phyloP scores from a whole-genome alignment of 2,797 vertebrate species.

The Thamnophis elegans region DNA sequence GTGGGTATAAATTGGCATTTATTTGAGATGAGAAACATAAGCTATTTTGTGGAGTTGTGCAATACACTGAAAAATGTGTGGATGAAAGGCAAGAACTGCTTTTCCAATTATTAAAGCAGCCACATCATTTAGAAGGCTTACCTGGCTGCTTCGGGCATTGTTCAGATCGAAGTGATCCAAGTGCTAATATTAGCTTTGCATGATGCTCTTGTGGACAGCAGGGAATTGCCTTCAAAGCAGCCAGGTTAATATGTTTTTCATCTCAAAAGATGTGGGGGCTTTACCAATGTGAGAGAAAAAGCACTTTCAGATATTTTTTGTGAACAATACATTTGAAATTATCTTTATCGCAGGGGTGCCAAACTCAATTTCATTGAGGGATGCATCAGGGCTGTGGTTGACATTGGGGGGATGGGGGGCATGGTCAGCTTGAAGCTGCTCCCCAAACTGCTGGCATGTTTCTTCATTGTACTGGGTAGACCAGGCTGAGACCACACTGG shows the following conservation, averaged over 20 bases:
- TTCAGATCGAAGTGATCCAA: background rate
- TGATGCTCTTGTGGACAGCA: background rate
- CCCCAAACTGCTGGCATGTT: no score
- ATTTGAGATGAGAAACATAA: background rate
- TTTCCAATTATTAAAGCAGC: background rate
- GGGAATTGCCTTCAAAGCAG: background rate
- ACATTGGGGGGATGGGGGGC: no score
- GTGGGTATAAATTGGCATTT: slow-evolving; percentile 6
- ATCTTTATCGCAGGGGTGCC: background rate
- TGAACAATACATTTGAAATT: background rate
- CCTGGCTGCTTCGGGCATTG: background rate
- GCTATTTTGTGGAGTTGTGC: background rate
- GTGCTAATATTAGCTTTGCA: background rate
- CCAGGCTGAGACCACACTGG: no score
- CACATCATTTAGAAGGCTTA: background rate
- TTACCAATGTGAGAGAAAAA: background rate
- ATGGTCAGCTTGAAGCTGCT: no score
- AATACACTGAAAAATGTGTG: background rate
- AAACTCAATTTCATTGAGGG: no score
- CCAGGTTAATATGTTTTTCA: background rate
- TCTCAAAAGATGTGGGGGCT: background rate
- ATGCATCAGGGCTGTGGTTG: no score
- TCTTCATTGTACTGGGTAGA: no score
- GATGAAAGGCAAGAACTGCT: background rate
- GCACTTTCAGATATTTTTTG: background rate